Conservation (phyloP, 2,888 invertebrate genomes). For the Drosophila acutilabella region DNA sequence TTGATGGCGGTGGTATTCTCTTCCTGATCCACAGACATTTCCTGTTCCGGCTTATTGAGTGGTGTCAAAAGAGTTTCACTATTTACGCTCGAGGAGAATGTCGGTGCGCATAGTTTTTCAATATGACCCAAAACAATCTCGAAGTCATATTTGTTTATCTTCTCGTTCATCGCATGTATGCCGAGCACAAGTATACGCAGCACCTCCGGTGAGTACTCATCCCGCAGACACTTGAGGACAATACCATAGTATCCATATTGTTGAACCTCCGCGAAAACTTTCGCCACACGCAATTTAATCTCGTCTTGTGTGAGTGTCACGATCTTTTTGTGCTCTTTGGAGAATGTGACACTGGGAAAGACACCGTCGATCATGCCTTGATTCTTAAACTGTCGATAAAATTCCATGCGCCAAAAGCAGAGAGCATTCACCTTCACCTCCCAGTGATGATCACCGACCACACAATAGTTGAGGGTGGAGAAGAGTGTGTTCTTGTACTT, state of each 20-base stretch:
- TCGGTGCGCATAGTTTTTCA: constrained; percentile 32
- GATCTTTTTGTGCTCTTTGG: constrained; percentile 91
- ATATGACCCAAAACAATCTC: constrained; percentile 69
- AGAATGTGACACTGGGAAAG: constrained; percentile 92
- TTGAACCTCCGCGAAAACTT: constrained; percentile 89
- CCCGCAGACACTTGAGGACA: constrained; percentile 88
- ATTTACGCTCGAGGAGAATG: constrained; percentile 5
- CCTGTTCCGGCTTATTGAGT: constrained; percentile 16
- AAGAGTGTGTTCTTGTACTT: constrained; percentile 87
- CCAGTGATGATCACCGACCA: constrained; percentile 91
- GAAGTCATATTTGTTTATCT: constrained; percentile 87
- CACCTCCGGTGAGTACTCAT: constrained; percentile 90
- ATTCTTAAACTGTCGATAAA: constrained; percentile 88
- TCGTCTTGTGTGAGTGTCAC: constrained; percentile 89
- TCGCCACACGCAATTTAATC: constrained; percentile 86
- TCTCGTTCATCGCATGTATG: constrained; percentile 84
- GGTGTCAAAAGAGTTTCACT: neutral
- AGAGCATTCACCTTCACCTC: constrained; percentile 91
- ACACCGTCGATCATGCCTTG: constrained; percentile 94
- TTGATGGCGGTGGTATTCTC: constrained; percentile 28
- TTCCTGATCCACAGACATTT: constrained; percentile 11
- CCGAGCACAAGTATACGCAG: constrained; percentile 87
- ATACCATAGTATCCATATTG: constrained; percentile 90
- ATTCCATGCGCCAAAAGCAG: constrained; percentile 90
- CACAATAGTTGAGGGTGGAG: constrained; percentile 88